Evolutionary conservation across 2,888 invertebrate genomes (phyloP), one percentile per base, ranked within the genome.

Genomic region (Diploptera punctata): DNA sequence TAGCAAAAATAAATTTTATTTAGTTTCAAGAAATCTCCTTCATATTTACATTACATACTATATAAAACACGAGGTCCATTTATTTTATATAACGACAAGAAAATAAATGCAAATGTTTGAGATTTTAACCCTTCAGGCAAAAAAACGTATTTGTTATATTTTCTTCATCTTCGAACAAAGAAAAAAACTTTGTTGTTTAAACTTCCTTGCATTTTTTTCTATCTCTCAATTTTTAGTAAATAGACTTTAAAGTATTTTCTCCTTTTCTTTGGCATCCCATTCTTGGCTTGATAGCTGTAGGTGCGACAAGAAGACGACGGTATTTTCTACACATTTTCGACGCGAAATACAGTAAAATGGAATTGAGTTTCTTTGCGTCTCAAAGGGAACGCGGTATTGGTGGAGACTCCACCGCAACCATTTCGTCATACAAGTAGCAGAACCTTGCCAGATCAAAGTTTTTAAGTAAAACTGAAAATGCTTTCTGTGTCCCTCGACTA

Each of bases 51-150:
- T n/a, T n/a, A n/a, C n/a, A n/a, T n/a, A n/a, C n/a, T n/a, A n/a
- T n/a, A n/a, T n/a, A n/a, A n/a, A n/a, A n/a, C n/a, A n/a, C n/a
- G n/a, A 52, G 24, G 52, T 10, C 52, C 26, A 52, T 24, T 52
- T 52, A 5, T n/a, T 24, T 24, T 24, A 52, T n/a, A n/a, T 21
- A 52, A n/a, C 52, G 52, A 52, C 52, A 52, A 52, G 21, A 10
- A 52, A 52, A 52, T 52, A 52, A 52, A 52, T 52, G 52, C 52
- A 52, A 52, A 52, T 52, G 52, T 52, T 52, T 21, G 10, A 52
- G 52, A 52, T 21, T 52, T 19, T 52, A 52, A 52, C 52, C 52
- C 52, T 24, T 13, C 7, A 52, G 52, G 52, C 52, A 26, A 10
- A 21, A n/a, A 24, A 52, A 13, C 52, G 19, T 52, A 52, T 52